Percentiles rank a stretch among this genome's conserved stretches.
These are phyloP conservation scores for Nanorana parkeri DNA, from an alignment of 2,113 vertebrate species.

Conservation along the genomic window DNA sequence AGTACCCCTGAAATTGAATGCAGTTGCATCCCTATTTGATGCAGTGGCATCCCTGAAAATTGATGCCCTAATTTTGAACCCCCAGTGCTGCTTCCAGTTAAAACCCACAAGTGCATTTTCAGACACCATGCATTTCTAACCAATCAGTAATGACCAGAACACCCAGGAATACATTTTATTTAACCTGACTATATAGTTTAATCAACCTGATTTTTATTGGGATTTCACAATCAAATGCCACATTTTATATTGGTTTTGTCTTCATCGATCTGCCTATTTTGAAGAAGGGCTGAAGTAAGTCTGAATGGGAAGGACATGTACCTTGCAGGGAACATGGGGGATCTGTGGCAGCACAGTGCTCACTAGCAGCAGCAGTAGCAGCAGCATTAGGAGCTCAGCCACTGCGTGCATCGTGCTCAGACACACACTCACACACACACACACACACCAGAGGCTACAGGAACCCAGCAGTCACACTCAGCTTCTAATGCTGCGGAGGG, in stretches of 20 bases:
- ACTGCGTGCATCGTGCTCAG: not conserved
- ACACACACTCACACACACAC: not conserved
- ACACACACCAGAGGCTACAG: not conserved
- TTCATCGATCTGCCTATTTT: not conserved
- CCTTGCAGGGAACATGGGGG: not conserved
- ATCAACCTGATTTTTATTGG: not conserved
- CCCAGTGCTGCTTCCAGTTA: too few relatives aligned
- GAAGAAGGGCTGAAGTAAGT: not conserved
- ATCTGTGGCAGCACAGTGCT: not conserved
- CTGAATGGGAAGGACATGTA: not conserved
- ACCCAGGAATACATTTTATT: too few relatives aligned
- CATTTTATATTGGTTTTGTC: not conserved
- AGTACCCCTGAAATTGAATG: too few relatives aligned
- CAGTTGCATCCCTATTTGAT: too few relatives aligned
- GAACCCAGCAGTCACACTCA: not conserved
- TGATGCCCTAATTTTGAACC: too few relatives aligned
- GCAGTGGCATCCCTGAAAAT: too few relatives aligned
- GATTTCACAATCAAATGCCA: not conserved
- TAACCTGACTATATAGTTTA: slow-evolving; percentile 2
- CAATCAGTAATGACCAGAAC: too few relatives aligned
- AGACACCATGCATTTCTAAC: too few relatives aligned
- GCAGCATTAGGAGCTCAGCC: not conserved
- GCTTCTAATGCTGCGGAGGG: too few relatives aligned
- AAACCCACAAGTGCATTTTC: too few relatives aligned
- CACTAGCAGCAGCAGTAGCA: slow-evolving; percentile 26